Evolutionary conservation across 1,140 invertebrate species (phyloP).

Genomic region (Andrena cerasifolii): DNA sequence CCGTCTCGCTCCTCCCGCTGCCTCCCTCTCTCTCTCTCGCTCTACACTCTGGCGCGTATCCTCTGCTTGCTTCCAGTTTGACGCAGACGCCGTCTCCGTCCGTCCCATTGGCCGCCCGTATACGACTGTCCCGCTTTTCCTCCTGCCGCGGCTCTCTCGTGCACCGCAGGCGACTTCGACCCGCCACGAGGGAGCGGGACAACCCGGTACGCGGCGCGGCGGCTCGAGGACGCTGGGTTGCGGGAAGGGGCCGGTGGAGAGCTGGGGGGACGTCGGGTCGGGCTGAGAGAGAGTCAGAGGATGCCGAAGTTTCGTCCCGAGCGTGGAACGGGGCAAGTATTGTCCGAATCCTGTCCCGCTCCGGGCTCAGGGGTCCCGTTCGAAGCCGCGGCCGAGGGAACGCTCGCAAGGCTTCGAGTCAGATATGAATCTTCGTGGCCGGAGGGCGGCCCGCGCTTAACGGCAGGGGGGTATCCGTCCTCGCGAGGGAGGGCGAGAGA

Average conservation of each 20-base stretch:
- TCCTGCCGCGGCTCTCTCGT: conserved; percentile 30
- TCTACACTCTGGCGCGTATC: conserved; percentile 16
- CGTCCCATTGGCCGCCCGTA: conserved; percentile 2
- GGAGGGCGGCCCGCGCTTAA: conserved; percentile 66
- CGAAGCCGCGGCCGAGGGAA: conserved; percentile 60
- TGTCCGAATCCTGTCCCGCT: conserved; percentile 78
- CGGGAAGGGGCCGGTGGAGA: conserved; percentile 31
- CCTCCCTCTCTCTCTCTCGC: conserved; percentile 4
- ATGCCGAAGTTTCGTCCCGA: conserved; percentile 79
- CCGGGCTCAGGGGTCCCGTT: conserved; percentile 79
- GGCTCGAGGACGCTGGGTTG: no score
- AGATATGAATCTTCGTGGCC: conserved; percentile 78
- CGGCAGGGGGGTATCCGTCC: conserved; percentile 59
- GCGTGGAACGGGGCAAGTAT: conserved; percentile 68
- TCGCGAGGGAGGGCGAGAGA: conserved; percentile 19
- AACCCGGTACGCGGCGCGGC: conserved; percentile 35
- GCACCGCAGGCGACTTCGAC: conserved; percentile 59
- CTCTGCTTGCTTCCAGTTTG: conserved; percentile 24
- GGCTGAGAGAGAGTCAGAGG: conserved; percentile 52
- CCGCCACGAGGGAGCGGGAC: conserved; percentile 50
- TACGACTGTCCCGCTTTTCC: conserved; percentile 25
- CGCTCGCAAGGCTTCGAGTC: conserved; percentile 67
- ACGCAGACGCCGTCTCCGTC: conserved; percentile 31
- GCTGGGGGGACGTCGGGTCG: conserved; percentile 34
- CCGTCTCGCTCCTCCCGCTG: not conserved